A percentile compares a stretch with the other conserved stretches of the same genome.
phyloP scores from a whole-genome alignment of 2,888 invertebrate species.

The Carcina quercana region DNA sequence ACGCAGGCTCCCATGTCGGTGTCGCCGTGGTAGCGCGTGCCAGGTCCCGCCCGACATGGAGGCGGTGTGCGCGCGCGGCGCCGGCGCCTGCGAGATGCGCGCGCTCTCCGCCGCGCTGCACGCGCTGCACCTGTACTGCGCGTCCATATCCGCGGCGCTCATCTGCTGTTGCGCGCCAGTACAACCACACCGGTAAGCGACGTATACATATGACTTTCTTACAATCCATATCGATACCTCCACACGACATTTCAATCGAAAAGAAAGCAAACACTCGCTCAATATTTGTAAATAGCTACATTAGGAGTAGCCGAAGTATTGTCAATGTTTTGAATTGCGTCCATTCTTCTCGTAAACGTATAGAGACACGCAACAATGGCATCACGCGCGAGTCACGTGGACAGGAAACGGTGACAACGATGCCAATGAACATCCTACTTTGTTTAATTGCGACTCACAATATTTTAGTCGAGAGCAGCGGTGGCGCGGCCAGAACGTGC shows the following conservation, averaged over 20 bases:
- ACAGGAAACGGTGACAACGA: too few species aligned
- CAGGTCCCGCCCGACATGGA: slow-evolving; percentile 35
- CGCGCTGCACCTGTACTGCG: slow-evolving; percentile 60
- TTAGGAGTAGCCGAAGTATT: too few species aligned
- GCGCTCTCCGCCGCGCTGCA: slow-evolving; percentile 55
- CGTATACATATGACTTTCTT: slow-evolving; percentile 1
- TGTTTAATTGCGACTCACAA: too few species aligned
- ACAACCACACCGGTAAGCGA: slow-evolving; percentile 38
- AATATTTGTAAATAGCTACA: too few species aligned
- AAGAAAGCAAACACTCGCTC: too few species aligned
- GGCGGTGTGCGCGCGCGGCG: slow-evolving; percentile 44
- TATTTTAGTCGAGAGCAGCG: too few species aligned
- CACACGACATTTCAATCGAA: neutral
- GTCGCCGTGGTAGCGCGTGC: neutral
- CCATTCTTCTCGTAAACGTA: too few species aligned
- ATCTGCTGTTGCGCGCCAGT: slow-evolving; percentile 52
- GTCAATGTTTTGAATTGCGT: too few species aligned
- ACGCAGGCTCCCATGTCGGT: neutral
- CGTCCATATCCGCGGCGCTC: slow-evolving; percentile 50
- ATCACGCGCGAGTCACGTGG: too few species aligned
- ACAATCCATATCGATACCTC: neutral
- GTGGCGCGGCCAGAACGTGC: slow-evolving; percentile 56
- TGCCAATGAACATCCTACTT: too few species aligned
- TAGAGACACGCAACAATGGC: too few species aligned
- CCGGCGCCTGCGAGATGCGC: slow-evolving; percentile 39